Evolutionary conservation across 1,140 invertebrate genomes (phyloP), one percentile per base, ranked within the genome.

Genomic region (Ips nitidus): DNA sequence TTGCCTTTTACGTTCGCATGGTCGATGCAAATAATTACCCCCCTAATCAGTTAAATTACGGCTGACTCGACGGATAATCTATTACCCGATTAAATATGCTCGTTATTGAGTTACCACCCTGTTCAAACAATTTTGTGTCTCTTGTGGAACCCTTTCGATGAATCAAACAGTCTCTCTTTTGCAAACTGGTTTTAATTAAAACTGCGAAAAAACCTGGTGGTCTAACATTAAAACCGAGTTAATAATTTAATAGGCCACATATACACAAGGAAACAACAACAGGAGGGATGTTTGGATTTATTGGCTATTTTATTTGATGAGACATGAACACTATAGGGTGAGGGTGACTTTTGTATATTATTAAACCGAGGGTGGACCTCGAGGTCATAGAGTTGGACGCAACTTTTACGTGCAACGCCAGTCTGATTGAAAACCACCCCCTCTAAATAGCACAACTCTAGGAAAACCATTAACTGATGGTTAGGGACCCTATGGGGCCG

Each of bases 181-280:
- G 22, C 22, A 22, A 22, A 22, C 22, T 22, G 22, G 22, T 22
- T 22, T 22, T 22, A 22, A 22, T 22, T 22, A 22, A 22, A 22
- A 22, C 22, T 22, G 22, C 22, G 22, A 22, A 22, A 22, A 22
- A 22, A 22, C 22, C 22, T 22, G 22, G 22, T 22, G 22, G 22
- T 22, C 22, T 22, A 22, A 64, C 6, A 66, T 66, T 58, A 66
- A 66, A 68, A 53, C 61, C 4, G 52, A 65, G 66, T 72, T 72
- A 72, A 72, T 72, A 72, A 72, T 72, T 69, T 72, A 72, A 72
- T 72, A 64, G 70, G 52, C 61, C 43, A 61, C 57, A 59, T 7
- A n/a, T 5, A 37, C 7, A 36, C 8, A 52, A 52, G 52, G 55
- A 37, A 65, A 42, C 38, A 45, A 57, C 40, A 42, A 6, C 38